Evolutionary conservation across 2,797 vertebrate species (phyloP).

Genomic region (Mormyrus hasselquistii): DNA sequence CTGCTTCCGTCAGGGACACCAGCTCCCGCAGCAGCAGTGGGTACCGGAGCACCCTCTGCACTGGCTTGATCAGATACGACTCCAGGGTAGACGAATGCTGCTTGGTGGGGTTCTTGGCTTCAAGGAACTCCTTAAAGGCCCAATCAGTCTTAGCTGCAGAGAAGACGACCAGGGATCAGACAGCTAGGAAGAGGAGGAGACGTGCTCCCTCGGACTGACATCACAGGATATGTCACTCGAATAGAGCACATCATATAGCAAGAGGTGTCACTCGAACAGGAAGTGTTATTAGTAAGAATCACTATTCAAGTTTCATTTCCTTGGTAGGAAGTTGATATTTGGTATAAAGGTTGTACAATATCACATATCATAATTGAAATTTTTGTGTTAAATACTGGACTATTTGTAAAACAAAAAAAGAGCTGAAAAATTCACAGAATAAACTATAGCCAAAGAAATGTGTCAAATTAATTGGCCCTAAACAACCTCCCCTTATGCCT

Average conservation of each 20-base stretch:
- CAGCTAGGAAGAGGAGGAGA: background rate
- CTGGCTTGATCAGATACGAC: slow-evolving; percentile 93
- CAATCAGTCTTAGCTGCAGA: slow-evolving; percentile 78
- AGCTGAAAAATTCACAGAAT: background rate
- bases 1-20: slow-evolving; percentile 75
- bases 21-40: slow-evolving; percentile 85
- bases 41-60: slow-evolving; percentile 92
- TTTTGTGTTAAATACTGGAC: background rate
- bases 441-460: background rate
- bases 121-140: slow-evolving; percentile 85
- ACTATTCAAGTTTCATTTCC: background rate
- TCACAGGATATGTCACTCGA: background rate
- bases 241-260: background rate
- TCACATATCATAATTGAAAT: background rate
- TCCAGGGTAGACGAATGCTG: slow-evolving; percentile 91
- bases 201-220: too few species aligned
- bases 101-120: slow-evolving; percentile 82
- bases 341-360: background rate
- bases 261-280: background rate
- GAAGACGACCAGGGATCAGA: background rate
- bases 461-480: background rate
- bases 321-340: background rate
- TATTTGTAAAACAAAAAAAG: background rate
- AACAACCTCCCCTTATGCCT: background rate
- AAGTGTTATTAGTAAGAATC: background rate